Evolutionary conservation across 2,888 invertebrate genomes (phyloP).

Genomic region (Sesamia inferens): DNA sequence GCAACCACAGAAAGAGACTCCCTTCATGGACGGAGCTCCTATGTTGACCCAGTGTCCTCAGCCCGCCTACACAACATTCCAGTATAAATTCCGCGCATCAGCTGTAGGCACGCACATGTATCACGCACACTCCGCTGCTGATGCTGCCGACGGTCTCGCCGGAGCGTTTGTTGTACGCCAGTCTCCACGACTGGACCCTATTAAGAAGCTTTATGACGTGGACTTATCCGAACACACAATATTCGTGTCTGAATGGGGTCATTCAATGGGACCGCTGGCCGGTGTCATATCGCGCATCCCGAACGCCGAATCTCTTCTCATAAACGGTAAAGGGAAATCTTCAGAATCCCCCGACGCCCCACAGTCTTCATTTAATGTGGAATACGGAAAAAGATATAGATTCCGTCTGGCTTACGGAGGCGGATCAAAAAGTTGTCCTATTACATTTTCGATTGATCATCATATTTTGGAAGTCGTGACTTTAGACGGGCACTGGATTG

Average conservation of each 20-base stretch:
- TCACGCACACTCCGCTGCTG: constrained; percentile 93
- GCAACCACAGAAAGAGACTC: constrained; percentile 92
- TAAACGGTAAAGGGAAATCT: constrained; percentile 91
- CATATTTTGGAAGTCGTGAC: constrained; percentile 92
- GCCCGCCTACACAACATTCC: constrained; percentile 93
- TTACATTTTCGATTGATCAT: constrained; percentile 91
- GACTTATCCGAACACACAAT: constrained; percentile 93
- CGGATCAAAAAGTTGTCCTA: constrained; percentile 92
- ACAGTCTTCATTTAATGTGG: constrained; percentile 87
- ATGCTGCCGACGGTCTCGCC: constrained; percentile 92
- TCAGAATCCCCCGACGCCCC: constrained; percentile 81
- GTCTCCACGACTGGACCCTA: constrained; percentile 90
- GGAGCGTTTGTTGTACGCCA: constrained; percentile 93
- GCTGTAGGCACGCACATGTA: constrained; percentile 93
- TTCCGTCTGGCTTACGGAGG: constrained; percentile 92
- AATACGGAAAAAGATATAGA: constrained; percentile 91
- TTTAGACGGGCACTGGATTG: constrained; percentile 92
- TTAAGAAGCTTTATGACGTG: constrained; percentile 91
- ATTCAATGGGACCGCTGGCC: constrained; percentile 87
- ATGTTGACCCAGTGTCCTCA: constrained; percentile 94
- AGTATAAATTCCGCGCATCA: constrained; percentile 94
- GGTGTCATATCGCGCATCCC: constrained; percentile 81
- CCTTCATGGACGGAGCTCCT: constrained; percentile 95
- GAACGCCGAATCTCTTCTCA: constrained; percentile 89
- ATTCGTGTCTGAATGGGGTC: constrained; percentile 93